Conservation (phyloP, 2,888 invertebrate genomes). For the Pseudococcus longispinus region DNA sequence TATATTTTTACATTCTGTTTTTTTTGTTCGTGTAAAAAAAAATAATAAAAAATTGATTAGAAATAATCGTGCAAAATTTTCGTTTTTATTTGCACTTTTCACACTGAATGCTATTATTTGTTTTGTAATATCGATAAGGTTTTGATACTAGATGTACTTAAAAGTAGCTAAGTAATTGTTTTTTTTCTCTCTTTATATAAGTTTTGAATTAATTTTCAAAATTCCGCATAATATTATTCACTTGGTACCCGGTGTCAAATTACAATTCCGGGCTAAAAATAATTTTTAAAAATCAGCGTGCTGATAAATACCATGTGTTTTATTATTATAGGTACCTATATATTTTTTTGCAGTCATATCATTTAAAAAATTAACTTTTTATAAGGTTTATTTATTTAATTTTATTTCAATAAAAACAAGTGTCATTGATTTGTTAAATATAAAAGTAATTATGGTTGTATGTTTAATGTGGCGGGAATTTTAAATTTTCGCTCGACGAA, state of each 20-base stretch:
- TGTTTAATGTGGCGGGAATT: neutral
- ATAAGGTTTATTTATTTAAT: slow-evolving; percentile 24
- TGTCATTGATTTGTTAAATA: slow-evolving; percentile 50
- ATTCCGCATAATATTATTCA: slow-evolving; percentile 27
- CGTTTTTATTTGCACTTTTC: slow-evolving; percentile 26
- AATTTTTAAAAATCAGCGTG: neutral
- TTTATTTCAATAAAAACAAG: slow-evolving; percentile 39
- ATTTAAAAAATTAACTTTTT: slow-evolving; percentile 46
- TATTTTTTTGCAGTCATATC: slow-evolving; percentile 53
- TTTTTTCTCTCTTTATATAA: neutral
- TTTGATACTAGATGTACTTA: slow-evolving; percentile 41
- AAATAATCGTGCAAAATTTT: slow-evolving; percentile 18
- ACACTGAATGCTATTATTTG: neutral
- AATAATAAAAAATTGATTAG: neutral
- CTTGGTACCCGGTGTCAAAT: neutral
- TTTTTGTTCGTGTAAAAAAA: slow-evolving; percentile 17
- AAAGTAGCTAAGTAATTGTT: slow-evolving; percentile 4
- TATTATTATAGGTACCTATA: slow-evolving; percentile 28
- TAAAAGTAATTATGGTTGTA: slow-evolving; percentile 46
- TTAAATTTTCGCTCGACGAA: neutral
- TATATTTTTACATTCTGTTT: slow-evolving; percentile 5
- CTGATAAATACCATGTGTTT: slow-evolving; percentile 33
- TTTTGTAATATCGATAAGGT: slow-evolving; percentile 12
- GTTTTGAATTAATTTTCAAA: slow-evolving; percentile 11
- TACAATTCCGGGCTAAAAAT: neutral